A percentile compares a stretch with the other conserved stretches of the same genome.
These are phyloP conservation scores for Hippotragus niger DNA, from an alignment of 2,113 vertebrate genomes.

Conservation along the genomic window DNA sequence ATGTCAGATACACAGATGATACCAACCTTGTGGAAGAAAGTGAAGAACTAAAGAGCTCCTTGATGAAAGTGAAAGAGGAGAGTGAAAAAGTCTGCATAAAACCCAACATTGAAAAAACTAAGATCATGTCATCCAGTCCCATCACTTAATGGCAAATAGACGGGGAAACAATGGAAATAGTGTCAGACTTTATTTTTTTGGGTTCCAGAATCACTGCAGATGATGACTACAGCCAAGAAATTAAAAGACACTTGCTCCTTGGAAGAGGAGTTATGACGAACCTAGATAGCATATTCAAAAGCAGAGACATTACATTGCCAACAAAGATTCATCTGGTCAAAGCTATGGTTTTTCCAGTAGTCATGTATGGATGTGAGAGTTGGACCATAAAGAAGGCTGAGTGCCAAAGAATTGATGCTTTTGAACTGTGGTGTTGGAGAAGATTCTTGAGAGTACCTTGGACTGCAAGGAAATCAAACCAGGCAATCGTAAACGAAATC, in stretches of 20 bases:
- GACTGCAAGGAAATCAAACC: neutral
- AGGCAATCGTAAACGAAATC: neutral
- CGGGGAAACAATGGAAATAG: neutral
- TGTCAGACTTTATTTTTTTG: neutral
- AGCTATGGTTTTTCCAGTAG: neutral
- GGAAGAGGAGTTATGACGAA: neutral
- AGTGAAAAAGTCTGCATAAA: neutral
- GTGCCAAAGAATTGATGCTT: neutral
- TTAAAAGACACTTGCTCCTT: neutral
- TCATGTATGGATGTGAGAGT: neutral
- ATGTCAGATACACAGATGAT: neutral
- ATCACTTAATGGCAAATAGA: neutral
- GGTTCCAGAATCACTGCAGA: neutral
- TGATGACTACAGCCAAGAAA: neutral
- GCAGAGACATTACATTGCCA: neutral
- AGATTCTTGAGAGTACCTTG: neutral
- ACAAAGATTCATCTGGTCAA: neutral
- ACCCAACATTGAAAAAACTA: neutral
- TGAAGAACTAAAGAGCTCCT: neutral
- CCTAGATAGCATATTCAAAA: neutral
- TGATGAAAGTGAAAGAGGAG: neutral
- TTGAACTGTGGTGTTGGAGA: neutral
- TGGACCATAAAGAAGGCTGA: neutral
- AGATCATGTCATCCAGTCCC: neutral
- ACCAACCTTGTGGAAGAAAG: neutral